phyloP scores from a whole-genome alignment of 1,140 invertebrate species.

The Bombus cullumanus region DNA sequence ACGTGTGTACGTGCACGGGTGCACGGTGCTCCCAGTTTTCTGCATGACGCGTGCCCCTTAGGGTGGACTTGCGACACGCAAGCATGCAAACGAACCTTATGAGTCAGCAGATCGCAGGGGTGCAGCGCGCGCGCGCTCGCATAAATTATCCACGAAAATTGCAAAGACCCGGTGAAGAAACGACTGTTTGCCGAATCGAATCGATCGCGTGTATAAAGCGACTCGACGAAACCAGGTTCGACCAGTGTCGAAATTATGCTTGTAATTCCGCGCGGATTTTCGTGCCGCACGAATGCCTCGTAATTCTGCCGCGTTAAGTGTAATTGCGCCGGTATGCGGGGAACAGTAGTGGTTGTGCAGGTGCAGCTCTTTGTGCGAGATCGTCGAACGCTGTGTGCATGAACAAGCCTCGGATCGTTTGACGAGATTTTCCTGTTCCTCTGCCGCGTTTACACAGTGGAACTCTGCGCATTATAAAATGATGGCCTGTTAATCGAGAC shows the following conservation, averaged over 20 bases:
- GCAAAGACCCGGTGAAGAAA: not conserved
- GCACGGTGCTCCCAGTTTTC: conserved; percentile 30
- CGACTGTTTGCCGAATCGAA: not conserved
- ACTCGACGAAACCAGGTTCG: not conserved
- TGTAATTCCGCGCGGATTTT: conserved; percentile 50
- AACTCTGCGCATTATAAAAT: not conserved
- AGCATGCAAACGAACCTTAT: conserved; percentile 59
- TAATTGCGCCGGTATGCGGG: conserved; percentile 50
- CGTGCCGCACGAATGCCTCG: conserved; percentile 53
- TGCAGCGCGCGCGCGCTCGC: not conserved
- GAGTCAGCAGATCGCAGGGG: conserved; percentile 61
- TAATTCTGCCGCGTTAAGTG: conserved; percentile 39
- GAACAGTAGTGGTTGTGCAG: conserved; percentile 12
- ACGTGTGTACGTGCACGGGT: conserved; percentile 2
- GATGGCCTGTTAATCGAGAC: not conserved
- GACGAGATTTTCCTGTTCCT: not conserved
- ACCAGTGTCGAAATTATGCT: conserved; percentile 47
- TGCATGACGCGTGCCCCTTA: conserved; percentile 44
- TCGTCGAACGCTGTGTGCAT: not conserved
- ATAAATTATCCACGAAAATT: conserved; percentile 51
- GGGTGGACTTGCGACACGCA: conserved; percentile 55
- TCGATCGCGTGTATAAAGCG: conserved; percentile 32
- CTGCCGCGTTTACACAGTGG: not conserved
- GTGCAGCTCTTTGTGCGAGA: conserved; percentile 4
- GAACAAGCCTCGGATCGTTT: not conserved